Percentiles rank a stretch among this genome's conserved stretches.
These are phyloP conservation scores for Dasysyrphus tricinctus DNA, from an alignment of 2,888 invertebrate species.

Conservation along the genomic window DNA sequence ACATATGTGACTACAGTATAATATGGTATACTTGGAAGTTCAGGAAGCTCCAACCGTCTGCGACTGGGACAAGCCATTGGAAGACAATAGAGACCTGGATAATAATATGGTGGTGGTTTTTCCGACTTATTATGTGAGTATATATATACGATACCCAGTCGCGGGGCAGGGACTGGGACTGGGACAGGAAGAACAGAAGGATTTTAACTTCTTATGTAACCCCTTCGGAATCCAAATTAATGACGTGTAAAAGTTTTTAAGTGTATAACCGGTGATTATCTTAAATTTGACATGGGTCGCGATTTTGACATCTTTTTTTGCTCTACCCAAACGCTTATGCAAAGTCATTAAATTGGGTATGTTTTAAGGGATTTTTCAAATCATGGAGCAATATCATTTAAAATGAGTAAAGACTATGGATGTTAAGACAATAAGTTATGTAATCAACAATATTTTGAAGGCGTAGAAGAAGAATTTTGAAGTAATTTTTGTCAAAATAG, in stretches of 20 bases:
- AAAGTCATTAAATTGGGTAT: constrained; percentile 48
- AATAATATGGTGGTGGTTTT: constrained; percentile 36
- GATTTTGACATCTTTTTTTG: constrained; percentile 71
- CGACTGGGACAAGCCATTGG: constrained; percentile 26
- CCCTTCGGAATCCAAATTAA: constrained; percentile 64
- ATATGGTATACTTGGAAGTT: constrained; percentile 53
- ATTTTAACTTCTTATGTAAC: constrained; percentile 38
- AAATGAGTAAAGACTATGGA: constrained; percentile 17
- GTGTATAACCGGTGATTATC: constrained; percentile 71
- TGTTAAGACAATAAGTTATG: background rate
- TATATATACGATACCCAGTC: background rate
- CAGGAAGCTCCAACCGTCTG: constrained; percentile 36
- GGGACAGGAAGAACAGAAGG: background rate
- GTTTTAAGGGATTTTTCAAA: constrained; percentile 26
- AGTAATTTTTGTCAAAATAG: constrained; percentile 1
- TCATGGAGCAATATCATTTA: constrained; percentile 36
- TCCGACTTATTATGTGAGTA: constrained; percentile 33
- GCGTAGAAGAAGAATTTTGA: background rate
- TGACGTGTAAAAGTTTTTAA: constrained; percentile 72
- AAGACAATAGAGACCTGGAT: background rate
- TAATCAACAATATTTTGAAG: background rate
- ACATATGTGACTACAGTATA: constrained; percentile 66
- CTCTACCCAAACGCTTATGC: constrained; percentile 32
- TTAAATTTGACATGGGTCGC: constrained; percentile 74
- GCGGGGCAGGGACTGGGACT: background rate